A percentile compares a stretch with the other conserved stretches of the same genome.
These are phyloP conservation scores for Drosophila nikananu DNA, from an alignment of 1,140 invertebrate genomes.

Conservation along the genomic window DNA sequence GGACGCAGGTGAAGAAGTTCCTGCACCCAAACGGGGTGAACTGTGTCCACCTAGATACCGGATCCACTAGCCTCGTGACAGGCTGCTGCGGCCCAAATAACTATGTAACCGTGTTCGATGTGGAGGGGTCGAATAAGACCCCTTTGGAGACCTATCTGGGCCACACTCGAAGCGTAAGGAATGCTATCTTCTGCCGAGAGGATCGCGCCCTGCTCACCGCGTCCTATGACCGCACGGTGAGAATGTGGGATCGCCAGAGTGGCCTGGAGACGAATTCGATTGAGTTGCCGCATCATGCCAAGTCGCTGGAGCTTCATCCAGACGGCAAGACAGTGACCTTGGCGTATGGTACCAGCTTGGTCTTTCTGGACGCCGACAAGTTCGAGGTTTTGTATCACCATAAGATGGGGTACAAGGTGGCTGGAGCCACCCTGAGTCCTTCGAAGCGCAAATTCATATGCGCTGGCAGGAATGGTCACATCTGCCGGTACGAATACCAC, in stretches of 20 bases:
- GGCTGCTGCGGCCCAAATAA: slow-evolving; percentile 89
- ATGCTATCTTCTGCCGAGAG: slow-evolving; percentile 89
- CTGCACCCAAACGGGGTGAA: slow-evolving; percentile 97
- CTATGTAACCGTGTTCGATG: slow-evolving; percentile 92
- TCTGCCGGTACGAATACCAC: slow-evolving; percentile 97
- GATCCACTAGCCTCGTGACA: slow-evolving; percentile 86
- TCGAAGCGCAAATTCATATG: slow-evolving; percentile 95
- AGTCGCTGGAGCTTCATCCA: slow-evolving; percentile 94
- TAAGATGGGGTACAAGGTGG: slow-evolving; percentile 92
- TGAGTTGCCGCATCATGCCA: slow-evolving; percentile 93
- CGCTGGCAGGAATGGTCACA: slow-evolving; percentile 96
- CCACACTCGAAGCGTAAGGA: slow-evolving; percentile 32
- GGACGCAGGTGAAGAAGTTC: slow-evolving; percentile 94
- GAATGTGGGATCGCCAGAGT: slow-evolving; percentile 92
- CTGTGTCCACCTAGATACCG: slow-evolving; percentile 94
- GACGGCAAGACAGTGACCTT: slow-evolving; percentile 94
- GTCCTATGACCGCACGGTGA: slow-evolving; percentile 95
- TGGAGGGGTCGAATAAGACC: slow-evolving; percentile 91
- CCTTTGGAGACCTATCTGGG: slow-evolving; percentile 6
- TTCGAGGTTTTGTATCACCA: slow-evolving; percentile 93
- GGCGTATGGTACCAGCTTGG: slow-evolving; percentile 91
- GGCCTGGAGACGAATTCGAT: slow-evolving; percentile 92
- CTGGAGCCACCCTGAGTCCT: slow-evolving; percentile 96
- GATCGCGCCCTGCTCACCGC: slow-evolving; percentile 93
- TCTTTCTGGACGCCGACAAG: slow-evolving; percentile 91